Percentiles rank a stretch among this genome's conserved stretches.
Evolutionary conservation across 2,113 vertebrate species (phyloP).

Genomic region (Osmerus eperlanus): DNA sequence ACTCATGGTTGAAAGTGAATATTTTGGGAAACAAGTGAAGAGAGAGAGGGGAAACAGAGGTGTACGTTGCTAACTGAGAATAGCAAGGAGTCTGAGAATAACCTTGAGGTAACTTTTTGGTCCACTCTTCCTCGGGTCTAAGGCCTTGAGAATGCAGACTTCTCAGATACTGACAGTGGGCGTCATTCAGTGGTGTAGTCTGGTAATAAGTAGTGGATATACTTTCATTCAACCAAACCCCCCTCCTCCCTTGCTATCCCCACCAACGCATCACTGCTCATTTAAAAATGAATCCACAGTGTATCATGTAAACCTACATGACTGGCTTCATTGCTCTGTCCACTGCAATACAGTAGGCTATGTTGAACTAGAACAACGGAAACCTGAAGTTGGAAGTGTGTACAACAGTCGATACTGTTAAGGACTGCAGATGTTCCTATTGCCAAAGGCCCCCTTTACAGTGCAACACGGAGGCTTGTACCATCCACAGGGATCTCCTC

Average conservation of each 20-base stretch:
- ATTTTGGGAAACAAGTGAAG: constrained; percentile 5
- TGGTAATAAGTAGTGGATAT: too few species aligned
- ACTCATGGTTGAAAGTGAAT: constrained; percentile 10
- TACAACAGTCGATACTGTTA: too few species aligned
- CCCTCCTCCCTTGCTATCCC: too few species aligned
- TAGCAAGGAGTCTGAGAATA: constrained; percentile 27
- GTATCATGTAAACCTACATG: too few species aligned
- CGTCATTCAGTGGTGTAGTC: too few species aligned
- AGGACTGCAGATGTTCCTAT: background rate
- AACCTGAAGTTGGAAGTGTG: too few species aligned
- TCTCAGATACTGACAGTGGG: background rate
- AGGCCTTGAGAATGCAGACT: constrained; percentile 7
- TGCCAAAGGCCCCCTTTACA: background rate
- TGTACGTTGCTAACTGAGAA: constrained; percentile 22
- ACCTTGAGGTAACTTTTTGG: constrained; percentile 16
- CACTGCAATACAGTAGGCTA: too few species aligned
- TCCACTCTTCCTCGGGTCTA: constrained; percentile 5
- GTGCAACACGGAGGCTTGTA: constrained; percentile 17
- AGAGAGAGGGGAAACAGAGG: constrained; percentile 11
- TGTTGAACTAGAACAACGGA: too few species aligned
- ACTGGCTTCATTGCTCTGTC: too few species aligned
- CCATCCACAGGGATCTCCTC: constrained; percentile 33
- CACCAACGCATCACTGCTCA: too few species aligned
- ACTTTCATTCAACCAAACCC: too few species aligned
- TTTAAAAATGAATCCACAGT: too few species aligned